These are phyloP conservation scores for Drosophila neotestacea DNA, from an alignment of 2,888 invertebrate species.

Conservation along the genomic window DNA sequence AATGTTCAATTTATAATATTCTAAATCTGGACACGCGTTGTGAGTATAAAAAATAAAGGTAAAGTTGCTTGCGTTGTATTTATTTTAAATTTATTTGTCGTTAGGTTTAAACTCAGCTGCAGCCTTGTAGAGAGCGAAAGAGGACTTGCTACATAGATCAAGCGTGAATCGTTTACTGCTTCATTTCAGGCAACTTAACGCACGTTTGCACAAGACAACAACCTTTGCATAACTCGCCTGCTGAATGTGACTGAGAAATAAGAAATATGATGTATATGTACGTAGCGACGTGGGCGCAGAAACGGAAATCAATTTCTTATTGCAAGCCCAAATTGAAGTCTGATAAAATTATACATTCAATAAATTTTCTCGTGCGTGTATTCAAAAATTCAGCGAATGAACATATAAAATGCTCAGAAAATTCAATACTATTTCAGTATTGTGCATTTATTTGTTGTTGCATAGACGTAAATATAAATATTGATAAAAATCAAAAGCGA, in stretches of 20 bases:
- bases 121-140: neutral
- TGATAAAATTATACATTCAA: constrained; percentile 58
- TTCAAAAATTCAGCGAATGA: constrained; percentile 27
- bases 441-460: constrained; percentile 14
- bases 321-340: constrained; percentile 43
- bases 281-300: constrained; percentile 29
- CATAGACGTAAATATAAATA: constrained; percentile 48
- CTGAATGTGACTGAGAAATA: constrained; percentile 10
- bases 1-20: constrained; percentile 12
- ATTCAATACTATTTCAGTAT: constrained; percentile 32
- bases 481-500: constrained; percentile 58
- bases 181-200: constrained; percentile 65
- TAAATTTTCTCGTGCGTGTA: constrained; percentile 16
- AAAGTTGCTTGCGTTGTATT: constrained; percentile 36
- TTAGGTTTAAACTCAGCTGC: constrained; percentile 12
- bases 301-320: constrained; percentile 45
- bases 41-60: constrained; percentile 26
- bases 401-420: constrained; percentile 37
- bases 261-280: constrained; percentile 49
- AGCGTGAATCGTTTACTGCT: constrained; percentile 67
- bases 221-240: constrained; percentile 34
- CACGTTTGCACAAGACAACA: constrained; percentile 67
- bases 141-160: constrained; percentile 29
- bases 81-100: constrained; percentile 42
- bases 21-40: constrained; percentile 18